Base-by-base conservation (phyloP, 2,888 invertebrate genomes). In the Rhogogaster chlorosoma region DNA sequence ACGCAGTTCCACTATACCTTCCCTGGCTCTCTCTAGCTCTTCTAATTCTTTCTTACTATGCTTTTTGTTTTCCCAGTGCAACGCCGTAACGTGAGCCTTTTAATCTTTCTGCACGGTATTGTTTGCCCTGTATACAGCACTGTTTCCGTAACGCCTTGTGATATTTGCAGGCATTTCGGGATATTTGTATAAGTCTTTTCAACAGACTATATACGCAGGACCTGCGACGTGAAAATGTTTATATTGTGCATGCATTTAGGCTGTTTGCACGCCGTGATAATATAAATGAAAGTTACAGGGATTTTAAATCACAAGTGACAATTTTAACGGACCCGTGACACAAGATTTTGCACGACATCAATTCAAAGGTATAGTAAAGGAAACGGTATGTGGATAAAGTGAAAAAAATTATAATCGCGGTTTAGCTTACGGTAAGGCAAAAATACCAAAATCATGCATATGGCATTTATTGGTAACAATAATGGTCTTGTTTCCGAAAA, bases 21-120 rank as follows among this genome's bases (percentile, higher is more conserved):
- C n/a, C 12, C 32, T 22, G 6, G 12, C 36, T 61, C 12, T 15
- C 61, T 61, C 61, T 42, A 22, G 67, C 67, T 32, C 15, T 67
- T 67, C 61, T 38, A 38, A 38, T 36, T 38, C 61, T 80, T 61
- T 38, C 57, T 57, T 49, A 77, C 15, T 53, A 2, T 77, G 38
- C 61, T 22, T 38, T 36, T 80, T 61, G 61, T 61, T 80, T 80
- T 61, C 7, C 7, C 18, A 77, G 42, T 53, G 77, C 49, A 5
- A 0, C 26, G 38, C 26, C 22, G 9, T n/a, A 57, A 32, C 57
- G 57, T 61, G 49, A 61, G 80, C 80, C 38, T 80, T 80, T 80
- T 38, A 80, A 61, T 80, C 57, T 80, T 61, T n/a, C 80, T 49
- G 61, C 32, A 15, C n/a, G 29, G 45, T 45, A 77, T 77, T 77